Evolutionary conservation across 1,140 invertebrate genomes (phyloP), one percentile per base, ranked within the genome.

Genomic region (Zaprionus africanus): DNA sequence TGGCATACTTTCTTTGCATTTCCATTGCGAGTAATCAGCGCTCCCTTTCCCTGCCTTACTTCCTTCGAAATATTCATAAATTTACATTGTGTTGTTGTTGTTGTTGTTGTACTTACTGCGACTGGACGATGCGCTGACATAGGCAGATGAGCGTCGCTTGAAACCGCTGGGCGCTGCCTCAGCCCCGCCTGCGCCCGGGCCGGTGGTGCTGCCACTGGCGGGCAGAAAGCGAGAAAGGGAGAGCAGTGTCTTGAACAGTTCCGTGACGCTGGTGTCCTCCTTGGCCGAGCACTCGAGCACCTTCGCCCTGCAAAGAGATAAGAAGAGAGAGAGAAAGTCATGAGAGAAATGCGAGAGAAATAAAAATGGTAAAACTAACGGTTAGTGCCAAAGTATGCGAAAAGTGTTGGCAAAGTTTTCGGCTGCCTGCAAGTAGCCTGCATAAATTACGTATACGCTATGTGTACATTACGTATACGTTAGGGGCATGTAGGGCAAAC

Each of bases 231-330:
- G 94, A 3, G 96, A 96, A 13, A 96, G 93, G 2, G 95, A 95
- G 56, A 96, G 93, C 91, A 96, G 95, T 72, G 94, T 95, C 76
- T 95, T 95, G 90, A 96, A 96, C 51, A 97, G 94, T 72, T 97
- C 96, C 83, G 95, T 95, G 64, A 97, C 94, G 91, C 96, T 96
- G 80, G 94, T 94, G 87, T 97, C 95, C 74, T 96, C 96, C 91
- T 97, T 97, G 4, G 96, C 96, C 2, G 96, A 97, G 81, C 96
- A 97, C 91, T 97, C 96, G 79, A 97, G 94, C 15, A 97, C 94
- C 92, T 96, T 96, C 46, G 95, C 95, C 81, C 96, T 96, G 92
- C 4, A 92, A 75, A 62, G 19, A 56, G 59, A 59, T 11, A 58
- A 31, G 66, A 17, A 60, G 4, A 19, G n/a, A 1, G 13, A 28